phyloP scores from a whole-genome alignment of 2,113 vertebrate genomes.

The Lasiurus cinereus region DNA sequence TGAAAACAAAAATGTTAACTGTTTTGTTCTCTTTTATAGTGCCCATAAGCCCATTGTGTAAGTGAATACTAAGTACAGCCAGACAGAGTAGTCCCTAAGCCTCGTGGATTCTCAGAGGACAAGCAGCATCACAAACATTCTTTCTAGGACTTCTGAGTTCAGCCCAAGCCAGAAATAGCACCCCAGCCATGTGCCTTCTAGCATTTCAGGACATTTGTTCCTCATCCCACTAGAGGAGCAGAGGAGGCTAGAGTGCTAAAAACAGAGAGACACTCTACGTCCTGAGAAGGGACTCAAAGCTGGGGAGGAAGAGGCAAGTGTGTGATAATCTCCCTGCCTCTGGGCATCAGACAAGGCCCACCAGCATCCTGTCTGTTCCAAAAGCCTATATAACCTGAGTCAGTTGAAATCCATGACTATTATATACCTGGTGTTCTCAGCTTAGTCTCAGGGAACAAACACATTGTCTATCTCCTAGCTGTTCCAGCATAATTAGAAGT shows the following conservation, averaged over 20 bases:
- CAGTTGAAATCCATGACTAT: neutral
- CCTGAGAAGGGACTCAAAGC: neutral
- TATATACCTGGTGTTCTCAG: conserved; percentile 26
- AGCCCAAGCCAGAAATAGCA: conserved; percentile 43
- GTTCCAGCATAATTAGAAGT: neutral
- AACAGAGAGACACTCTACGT: neutral
- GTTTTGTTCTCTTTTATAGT: neutral
- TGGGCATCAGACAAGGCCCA: neutral
- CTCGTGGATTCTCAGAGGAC: neutral
- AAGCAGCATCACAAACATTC: conserved; percentile 50
- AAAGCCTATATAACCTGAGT: neutral
- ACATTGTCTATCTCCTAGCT: neutral
- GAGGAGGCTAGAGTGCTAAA: neutral
- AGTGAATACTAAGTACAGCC: neutral
- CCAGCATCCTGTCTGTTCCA: neutral
- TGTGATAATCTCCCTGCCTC: neutral
- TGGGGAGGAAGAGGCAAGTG: neutral
- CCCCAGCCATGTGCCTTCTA: neutral
- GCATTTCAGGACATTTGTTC: neutral
- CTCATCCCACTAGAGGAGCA: neutral
- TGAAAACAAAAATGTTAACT: neutral
- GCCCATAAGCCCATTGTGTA: neutral
- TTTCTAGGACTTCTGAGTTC: conserved; percentile 66
- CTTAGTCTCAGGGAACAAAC: neutral
- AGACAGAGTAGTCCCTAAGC: neutral